A percentile compares a stretch with the other conserved stretches of the same genome.
phyloP scores from a whole-genome alignment of 2,797 vertebrate genomes.

The Novumbra hubbsi region DNA sequence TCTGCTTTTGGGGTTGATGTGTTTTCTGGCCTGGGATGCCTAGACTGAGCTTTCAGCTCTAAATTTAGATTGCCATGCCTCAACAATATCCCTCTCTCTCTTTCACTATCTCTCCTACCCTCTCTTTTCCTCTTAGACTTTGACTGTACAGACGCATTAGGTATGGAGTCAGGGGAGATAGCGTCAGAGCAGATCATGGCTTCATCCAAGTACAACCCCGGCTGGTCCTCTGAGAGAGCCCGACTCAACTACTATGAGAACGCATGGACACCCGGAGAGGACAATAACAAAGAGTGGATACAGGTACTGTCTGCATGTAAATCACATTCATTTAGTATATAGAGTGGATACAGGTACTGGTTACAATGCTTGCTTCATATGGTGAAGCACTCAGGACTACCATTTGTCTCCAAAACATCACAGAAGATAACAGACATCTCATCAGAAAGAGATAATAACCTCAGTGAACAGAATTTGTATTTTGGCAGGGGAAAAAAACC shows the following conservation, averaged over 20 bases:
- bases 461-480: slow-evolving; percentile 27
- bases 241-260: slow-evolving; percentile 95
- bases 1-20: slow-evolving; percentile 25
- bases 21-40: slow-evolving; percentile 41
- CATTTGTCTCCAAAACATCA: not conserved
- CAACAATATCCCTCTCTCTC: not conserved
- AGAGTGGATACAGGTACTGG: too few species aligned
- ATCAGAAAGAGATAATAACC: slow-evolving; percentile 16
- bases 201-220: slow-evolving; percentile 91
- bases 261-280: slow-evolving; percentile 94
- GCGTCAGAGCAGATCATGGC: slow-evolving; percentile 90
- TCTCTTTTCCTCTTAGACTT: slow-evolving; percentile 76
- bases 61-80: slow-evolving; percentile 30
- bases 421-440: not conserved
- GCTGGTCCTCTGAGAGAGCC: slow-evolving; percentile 93
- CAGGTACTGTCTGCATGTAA: slow-evolving; percentile 78
- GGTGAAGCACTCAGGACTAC: not conserved
- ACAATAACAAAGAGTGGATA: slow-evolving; percentile 92
- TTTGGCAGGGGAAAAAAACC: slow-evolving; percentile 9
- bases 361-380: not conserved
- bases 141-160: slow-evolving; percentile 90
- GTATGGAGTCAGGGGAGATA: slow-evolving; percentile 96
- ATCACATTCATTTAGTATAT: too few species aligned
- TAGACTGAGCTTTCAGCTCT: slow-evolving; percentile 24
- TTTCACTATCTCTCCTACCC: slow-evolving; percentile 6